These are phyloP conservation scores for Drosophila orena DNA, from an alignment of 1,140 invertebrate genomes.

Conservation along the genomic window DNA sequence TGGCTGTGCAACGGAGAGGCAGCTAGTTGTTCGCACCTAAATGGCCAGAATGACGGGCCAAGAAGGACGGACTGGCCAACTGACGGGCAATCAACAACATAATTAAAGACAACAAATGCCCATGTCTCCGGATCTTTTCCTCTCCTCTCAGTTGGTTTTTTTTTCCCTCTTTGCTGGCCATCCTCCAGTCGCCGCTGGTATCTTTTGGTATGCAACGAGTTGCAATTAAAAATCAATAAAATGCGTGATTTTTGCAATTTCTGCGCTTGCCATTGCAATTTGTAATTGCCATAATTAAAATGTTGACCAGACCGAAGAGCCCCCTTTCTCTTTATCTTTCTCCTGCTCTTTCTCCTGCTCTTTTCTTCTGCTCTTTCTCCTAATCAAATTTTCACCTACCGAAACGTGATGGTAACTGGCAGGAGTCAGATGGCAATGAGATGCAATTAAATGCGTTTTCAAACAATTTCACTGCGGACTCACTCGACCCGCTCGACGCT, in stretches of 20 bases:
- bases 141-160: background rate
- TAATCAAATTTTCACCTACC: conserved; percentile 80
- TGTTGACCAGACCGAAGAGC: conserved; percentile 36
- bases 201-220: conserved; percentile 76
- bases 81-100: conserved; percentile 74
- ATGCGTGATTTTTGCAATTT: conserved; percentile 83
- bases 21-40: conserved; percentile 61
- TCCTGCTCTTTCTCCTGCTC: conserved; percentile 22
- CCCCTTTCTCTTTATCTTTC: background rate
- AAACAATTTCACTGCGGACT: conserved; percentile 53
- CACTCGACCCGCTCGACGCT: too few species aligned
- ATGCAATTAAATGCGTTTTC: conserved; percentile 63
- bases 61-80: conserved; percentile 17
- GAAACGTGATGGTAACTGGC: conserved; percentile 28
- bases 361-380: conserved; percentile 31
- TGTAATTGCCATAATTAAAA: conserved; percentile 83
- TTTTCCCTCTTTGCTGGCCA: conserved; percentile 5
- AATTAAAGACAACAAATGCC: conserved; percentile 80
- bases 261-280: conserved; percentile 72
- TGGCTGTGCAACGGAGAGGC: conserved; percentile 21
- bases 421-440: conserved; percentile 45
- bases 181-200: conserved; percentile 17
- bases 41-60: conserved; percentile 53
- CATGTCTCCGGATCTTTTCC: conserved; percentile 48
- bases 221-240: conserved; percentile 84